These are phyloP conservation scores for Oceanodroma leucorhoa DNA, from an alignment of 2,797 vertebrate species.

Conservation along the genomic window DNA sequence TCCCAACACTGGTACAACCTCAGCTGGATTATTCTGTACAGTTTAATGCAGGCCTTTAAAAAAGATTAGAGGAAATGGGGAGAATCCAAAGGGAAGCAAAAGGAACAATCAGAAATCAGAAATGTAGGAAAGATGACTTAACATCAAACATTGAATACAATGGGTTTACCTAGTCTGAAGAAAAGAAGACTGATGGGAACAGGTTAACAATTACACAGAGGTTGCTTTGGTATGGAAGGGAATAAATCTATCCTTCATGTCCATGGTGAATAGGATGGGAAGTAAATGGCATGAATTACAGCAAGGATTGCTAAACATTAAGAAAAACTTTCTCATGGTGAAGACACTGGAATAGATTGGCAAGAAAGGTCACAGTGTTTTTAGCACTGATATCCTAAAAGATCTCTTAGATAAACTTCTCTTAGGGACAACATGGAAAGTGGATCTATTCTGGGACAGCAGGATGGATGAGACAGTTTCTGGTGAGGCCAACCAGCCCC, in stretches of 20 bases:
- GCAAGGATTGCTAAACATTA: neutral
- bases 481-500: neutral
- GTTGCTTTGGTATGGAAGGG: neutral
- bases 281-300: neutral
- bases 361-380: neutral
- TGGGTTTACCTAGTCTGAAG: neutral
- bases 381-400: neutral
- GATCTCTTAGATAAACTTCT: neutral
- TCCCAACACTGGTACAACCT: neutral
- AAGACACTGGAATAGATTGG: neutral
- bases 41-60: neutral
- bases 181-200: neutral
- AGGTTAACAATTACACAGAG: neutral
- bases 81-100: neutral
- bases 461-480: neutral
- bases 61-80: neutral
- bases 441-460: neutral
- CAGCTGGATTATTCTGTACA: neutral
- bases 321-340: neutral
- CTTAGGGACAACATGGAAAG: neutral
- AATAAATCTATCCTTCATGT: neutral
- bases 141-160: neutral
- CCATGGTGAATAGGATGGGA: neutral
- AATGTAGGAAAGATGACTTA: neutral
- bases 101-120: neutral